Percentiles rank a stretch among this genome's conserved stretches.
These are phyloP conservation scores for Andrena flavipes DNA, from an alignment of 2,888 invertebrate species.

Conservation along the genomic window DNA sequence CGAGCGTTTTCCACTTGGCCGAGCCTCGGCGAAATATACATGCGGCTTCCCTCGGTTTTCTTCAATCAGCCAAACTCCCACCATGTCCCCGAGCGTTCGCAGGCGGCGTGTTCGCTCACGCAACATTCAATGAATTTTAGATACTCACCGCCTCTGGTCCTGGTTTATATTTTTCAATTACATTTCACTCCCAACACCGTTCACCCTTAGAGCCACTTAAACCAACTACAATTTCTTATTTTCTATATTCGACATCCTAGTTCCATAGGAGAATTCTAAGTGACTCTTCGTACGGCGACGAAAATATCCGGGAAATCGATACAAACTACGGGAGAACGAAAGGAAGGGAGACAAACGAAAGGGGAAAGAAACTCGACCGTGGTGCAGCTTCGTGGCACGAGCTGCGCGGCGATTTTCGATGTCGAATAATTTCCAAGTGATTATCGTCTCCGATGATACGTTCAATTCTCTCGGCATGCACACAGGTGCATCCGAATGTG, in stretches of 20 bases:
- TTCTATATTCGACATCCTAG: not conserved
- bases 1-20: constrained; percentile 76
- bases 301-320: constrained; percentile 2
- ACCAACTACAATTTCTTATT: not conserved
- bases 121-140: constrained; percentile 17
- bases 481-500: constrained; percentile 7
- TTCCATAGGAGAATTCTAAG: not conserved
- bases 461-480: constrained; percentile 25
- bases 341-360: not conserved
- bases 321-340: not conserved
- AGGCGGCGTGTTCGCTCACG: constrained; percentile 15
- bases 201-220: not conserved
- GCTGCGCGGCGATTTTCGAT: constrained; percentile 5
- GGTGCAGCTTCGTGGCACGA: not conserved
- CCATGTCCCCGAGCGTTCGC: not conserved
- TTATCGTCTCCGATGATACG: constrained; percentile 24
- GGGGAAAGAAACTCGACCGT: too few species aligned
- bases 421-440: constrained; percentile 28
- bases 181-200: too few species aligned
- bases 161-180: not conserved
- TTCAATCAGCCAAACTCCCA: constrained; percentile 9
- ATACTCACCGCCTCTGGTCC: not conserved
- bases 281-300: not conserved
- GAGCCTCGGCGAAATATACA: constrained; percentile 67
- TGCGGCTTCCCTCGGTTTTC: constrained; percentile 33